These are phyloP conservation scores for Umimayanthus chanpuru DNA, from an alignment of 92 coral and sea anemone species.

Conservation along the genomic window DNA sequence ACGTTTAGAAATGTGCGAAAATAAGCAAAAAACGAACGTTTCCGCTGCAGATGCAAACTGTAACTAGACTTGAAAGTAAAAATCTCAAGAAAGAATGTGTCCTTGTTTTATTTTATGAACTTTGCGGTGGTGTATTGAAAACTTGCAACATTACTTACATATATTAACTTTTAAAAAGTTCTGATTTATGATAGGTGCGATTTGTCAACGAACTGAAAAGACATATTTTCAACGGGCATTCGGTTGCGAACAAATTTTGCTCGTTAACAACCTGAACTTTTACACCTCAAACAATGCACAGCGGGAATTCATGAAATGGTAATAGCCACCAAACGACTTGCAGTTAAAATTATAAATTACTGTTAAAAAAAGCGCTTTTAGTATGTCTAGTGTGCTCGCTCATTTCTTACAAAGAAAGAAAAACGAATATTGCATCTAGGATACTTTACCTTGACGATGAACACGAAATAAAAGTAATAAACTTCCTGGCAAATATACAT, in stretches of 20 bases:
- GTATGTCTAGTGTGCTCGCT: background rate
- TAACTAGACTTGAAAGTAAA: too few relatives aligned
- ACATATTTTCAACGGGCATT: background rate
- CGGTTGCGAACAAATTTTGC: background rate
- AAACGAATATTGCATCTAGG: background rate
- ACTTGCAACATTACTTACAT: too few relatives aligned
- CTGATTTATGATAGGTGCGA: background rate
- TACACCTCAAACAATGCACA: background rate
- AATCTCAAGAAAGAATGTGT: too few relatives aligned
- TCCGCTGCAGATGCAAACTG: too few relatives aligned
- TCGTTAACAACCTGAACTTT: conserved; percentile 15
- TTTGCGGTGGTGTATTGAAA: too few relatives aligned
- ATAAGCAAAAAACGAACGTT: too few relatives aligned
- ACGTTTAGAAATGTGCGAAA: too few relatives aligned
- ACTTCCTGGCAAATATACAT: background rate
- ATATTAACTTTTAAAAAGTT: background rate
- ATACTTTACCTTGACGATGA: background rate
- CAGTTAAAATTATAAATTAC: background rate
- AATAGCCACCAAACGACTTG: background rate
- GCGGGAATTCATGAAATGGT: background rate
- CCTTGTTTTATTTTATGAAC: too few relatives aligned
- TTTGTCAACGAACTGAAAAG: conserved; percentile 6
- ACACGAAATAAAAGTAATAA: background rate
- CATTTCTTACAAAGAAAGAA: background rate
- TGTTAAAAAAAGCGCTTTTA: background rate